Evolutionary conservation across 2,113 vertebrate genomes (phyloP).

Genomic region (Dicrurus megarhynchus): DNA sequence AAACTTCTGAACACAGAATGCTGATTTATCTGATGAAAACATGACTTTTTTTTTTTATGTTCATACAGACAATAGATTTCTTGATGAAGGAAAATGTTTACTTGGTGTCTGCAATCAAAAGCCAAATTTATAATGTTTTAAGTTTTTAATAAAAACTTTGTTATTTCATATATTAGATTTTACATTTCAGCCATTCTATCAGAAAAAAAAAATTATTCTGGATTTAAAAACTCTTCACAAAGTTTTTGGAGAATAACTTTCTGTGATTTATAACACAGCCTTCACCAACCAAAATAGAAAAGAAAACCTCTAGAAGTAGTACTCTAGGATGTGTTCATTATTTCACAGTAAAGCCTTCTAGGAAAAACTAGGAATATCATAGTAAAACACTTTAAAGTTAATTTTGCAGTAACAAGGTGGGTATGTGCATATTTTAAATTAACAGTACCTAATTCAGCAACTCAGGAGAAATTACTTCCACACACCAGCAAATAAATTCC

Average conservation of each 20-base stretch:
- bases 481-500: background rate
- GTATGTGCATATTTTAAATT: background rate
- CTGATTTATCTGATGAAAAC: background rate
- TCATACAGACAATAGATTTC: background rate
- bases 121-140: background rate
- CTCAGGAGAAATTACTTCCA: background rate
- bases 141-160: background rate
- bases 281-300: background rate
- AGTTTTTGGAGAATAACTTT: constrained; percentile 6
- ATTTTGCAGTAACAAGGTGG: background rate
- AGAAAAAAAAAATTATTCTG: background rate
- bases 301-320: background rate
- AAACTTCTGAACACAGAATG: background rate
- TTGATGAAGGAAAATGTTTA: background rate
- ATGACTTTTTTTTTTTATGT: background rate
- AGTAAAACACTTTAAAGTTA: background rate
- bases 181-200: background rate
- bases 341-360: background rate
- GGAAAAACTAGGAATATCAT: background rate
- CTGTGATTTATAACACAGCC: background rate
- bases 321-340: background rate
- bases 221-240: background rate
- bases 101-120: background rate
- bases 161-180: background rate
- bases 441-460: background rate